Base-by-base conservation (phyloP, 2,888 invertebrate genomes). In the Capitulum mitella region DNA sequence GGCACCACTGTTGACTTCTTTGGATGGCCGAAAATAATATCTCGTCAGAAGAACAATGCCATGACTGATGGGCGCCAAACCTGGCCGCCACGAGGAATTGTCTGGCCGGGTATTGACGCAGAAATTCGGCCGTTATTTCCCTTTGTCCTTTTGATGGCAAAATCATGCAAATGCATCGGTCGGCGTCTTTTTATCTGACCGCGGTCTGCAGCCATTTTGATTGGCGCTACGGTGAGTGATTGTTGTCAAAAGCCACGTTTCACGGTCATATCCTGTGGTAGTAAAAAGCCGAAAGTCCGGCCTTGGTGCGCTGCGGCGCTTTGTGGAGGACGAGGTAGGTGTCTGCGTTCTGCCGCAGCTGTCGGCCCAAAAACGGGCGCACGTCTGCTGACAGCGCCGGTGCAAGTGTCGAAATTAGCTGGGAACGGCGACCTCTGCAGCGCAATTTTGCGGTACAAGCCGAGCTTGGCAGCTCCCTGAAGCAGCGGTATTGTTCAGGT, bases 1-100 rank as follows among this genome's bases (percentile, higher is more conserved):
- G 37, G 37, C 70, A 37, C 70, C 70, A 32, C 70, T 70, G 70
- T 70, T 70, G 70, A 70, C 70, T 70, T 70, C 70, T 70, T 70
- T 70, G 34, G 70, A 70, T 70, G 16, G 70, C 70, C 70, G 70
- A 70, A 70, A 70, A 70, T 70, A 70, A 37, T 37, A 37, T 70
- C 37, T 22, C 37, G 70, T 37, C 70, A 70, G 26, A 22, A 8
- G 37, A 70, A 70, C 70, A 70, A 70, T 37, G 70, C 19, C 32
- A 14, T 70, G 70, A 70, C 70, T 6, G 70, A 70, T 70, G 37
- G 32, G 34, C 22, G 19, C 70, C 5, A 70, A 32, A 70, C 22
- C 37, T 26, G 37, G 6, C 34, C 37, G 70, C 22, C 70, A 22
- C 70, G 22, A 37, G 14, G 6, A 37, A 3, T 26, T 32, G 37